These are phyloP conservation scores for Larimichthys polyactis DNA, from an alignment of 2,113 vertebrate genomes.

Conservation along the genomic window DNA sequence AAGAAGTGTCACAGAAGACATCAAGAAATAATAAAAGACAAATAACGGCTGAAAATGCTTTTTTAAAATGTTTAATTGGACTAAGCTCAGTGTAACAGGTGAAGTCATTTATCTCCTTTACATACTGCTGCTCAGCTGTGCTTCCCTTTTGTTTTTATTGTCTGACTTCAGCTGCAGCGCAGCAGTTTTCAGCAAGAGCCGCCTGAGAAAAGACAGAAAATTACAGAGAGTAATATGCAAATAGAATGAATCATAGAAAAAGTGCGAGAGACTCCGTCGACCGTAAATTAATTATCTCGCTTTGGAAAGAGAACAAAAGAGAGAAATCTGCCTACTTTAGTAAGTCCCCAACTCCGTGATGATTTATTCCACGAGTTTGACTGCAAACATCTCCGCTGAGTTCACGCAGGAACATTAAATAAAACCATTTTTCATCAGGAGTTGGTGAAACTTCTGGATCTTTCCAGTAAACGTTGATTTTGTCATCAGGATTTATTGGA, in stretches of 20 bases:
- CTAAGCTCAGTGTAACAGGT: not conserved
- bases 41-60: not conserved
- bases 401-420: too few species aligned
- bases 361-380: not conserved
- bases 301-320: not conserved
- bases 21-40: not conserved
- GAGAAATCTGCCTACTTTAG: not conserved
- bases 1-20: not conserved
- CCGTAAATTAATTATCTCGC: not conserved
- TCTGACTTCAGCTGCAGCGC: not conserved
- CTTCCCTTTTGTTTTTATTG: not conserved
- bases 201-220: not conserved
- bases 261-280: not conserved
- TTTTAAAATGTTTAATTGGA: not conserved
- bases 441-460: too few species aligned
- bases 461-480: too few species aligned
- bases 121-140: not conserved
- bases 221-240: slow-evolving; percentile 3
- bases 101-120: not conserved
- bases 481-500: too few species aligned
- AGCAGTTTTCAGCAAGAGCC: not conserved
- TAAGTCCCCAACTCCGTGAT: not conserved
- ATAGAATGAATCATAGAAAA: not conserved
- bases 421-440: not conserved
- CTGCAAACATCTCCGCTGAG: not conserved